phyloP scores from a whole-genome alignment of 2,113 vertebrate genomes.

The Sarotherodon lohbergeri region DNA sequence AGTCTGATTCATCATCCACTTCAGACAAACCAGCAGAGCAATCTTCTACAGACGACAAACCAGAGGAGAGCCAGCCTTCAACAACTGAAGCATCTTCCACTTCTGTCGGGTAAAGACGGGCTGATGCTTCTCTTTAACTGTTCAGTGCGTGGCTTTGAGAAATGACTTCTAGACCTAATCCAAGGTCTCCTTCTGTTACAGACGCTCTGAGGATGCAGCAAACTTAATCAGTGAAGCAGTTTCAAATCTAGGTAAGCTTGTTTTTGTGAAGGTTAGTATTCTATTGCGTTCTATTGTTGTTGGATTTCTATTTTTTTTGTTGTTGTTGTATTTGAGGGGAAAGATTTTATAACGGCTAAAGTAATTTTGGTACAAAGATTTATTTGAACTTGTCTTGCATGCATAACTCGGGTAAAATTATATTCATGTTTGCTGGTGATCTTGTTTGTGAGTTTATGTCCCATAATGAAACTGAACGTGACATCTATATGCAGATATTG shows the following conservation, averaged over 20 bases:
- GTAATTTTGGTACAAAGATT: background rate
- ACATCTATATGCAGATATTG: background rate
- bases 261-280: background rate
- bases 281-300: background rate
- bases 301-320: background rate
- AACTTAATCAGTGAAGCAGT: conserved; percentile 93
- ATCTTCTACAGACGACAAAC: conserved; percentile 70
- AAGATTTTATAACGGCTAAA: background rate
- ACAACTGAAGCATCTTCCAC: conserved; percentile 64
- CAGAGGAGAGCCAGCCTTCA: conserved; percentile 68
- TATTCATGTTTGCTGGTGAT: background rate
- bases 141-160: background rate
- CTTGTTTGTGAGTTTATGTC: background rate
- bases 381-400: no score
- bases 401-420: background rate
- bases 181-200: conserved; percentile 62
- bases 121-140: background rate
- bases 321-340: background rate
- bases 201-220: conserved; percentile 77
- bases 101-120: conserved; percentile 49
- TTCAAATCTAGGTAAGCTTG: conserved; percentile 85
- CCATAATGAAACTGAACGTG: background rate
- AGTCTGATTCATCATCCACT: conserved; percentile 56
- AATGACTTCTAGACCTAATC: background rate
- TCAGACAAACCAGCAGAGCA: conserved; percentile 63